Percentiles rank a stretch among this genome's conserved stretches.
Conservation (phyloP, 2,113 vertebrate genomes). For the Zosterops hypoxanthus region DNA sequence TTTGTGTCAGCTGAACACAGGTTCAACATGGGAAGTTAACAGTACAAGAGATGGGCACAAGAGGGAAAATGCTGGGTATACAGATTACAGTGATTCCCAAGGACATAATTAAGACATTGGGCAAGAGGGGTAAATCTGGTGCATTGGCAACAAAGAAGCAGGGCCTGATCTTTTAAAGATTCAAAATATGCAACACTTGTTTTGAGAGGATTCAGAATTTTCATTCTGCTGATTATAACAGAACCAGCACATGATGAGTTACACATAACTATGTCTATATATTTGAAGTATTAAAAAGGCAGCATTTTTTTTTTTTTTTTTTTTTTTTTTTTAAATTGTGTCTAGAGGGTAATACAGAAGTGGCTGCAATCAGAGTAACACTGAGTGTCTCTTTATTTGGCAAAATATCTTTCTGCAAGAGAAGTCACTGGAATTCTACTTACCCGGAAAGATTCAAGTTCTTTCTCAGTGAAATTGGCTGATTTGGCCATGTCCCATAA, state of each 20-base stretch:
- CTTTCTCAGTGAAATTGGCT: conserved; percentile 87
- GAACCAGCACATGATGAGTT: background rate
- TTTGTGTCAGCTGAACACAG: background rate
- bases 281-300: background rate
- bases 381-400: fast-evolving
- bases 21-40: background rate
- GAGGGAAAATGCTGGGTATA: background rate
- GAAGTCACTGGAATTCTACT: background rate
- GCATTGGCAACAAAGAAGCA: background rate
- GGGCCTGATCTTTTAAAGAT: background rate
- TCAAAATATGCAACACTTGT: background rate
- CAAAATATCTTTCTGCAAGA: background rate
- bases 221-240: background rate
- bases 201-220: background rate
- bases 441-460: conserved; percentile 94
- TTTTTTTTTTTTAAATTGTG: background rate
- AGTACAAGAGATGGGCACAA: background rate
- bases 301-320: too few relatives aligned
- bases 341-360: background rate
- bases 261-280: background rate
- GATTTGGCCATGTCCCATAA: conserved; percentile 93
- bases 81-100: background rate
- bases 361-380: background rate
- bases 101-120: background rate
- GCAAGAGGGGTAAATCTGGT: background rate